Evolutionary conservation across 37 sponge, comb jelly and placozoan genomes (phyloP), one percentile per base, ranked within the genome.

Genomic region (Amphimedon queenslandica): DNA sequence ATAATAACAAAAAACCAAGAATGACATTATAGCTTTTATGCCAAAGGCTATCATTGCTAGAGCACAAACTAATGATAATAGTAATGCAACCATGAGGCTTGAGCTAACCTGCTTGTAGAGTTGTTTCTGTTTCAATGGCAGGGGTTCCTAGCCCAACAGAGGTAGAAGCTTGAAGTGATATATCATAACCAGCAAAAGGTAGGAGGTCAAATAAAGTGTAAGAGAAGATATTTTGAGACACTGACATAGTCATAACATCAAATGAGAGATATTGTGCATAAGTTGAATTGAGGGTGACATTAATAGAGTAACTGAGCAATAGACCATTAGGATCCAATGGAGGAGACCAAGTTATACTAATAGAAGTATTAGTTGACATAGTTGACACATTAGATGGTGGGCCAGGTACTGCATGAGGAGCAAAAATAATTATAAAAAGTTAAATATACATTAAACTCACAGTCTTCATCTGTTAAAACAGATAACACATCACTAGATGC

Each of bases 281-380:
- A 47, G 51, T 47, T 18, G 51, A 8, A 13, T 47, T 47, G 51
- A 47, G 20, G 0, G 64, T 58, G 53, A 67, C 41, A 4, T n/a
- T 21, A 6, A 85, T 30, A 6, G 25, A 29, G 74, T 85, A 85
- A 13, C n/a, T 4, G 1, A 24, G 13, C 32, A 85, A 68, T 36
- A 74, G 24, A 28, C 87, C 87, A 80, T 86, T 86, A 11, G 75
- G 75, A 4, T 5, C 21, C 11, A 21, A 32, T 53, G 82, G 82
- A 25, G 67, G 57, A n/a, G 43, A 29, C 82, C 82, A 81, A n/a
- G 39, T 53, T 29, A 81, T 40, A 27, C 23, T 32, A 53, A 72
- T 63, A 29, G 57, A 30, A 30, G 82, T 81, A 33, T 57, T 53
- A 37, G 39, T 72, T 28, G 42, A 20, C 10, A 64, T 29, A 18